Conservation (phyloP, 2,888 invertebrate genomes). For the Marronus borbonicus region DNA sequence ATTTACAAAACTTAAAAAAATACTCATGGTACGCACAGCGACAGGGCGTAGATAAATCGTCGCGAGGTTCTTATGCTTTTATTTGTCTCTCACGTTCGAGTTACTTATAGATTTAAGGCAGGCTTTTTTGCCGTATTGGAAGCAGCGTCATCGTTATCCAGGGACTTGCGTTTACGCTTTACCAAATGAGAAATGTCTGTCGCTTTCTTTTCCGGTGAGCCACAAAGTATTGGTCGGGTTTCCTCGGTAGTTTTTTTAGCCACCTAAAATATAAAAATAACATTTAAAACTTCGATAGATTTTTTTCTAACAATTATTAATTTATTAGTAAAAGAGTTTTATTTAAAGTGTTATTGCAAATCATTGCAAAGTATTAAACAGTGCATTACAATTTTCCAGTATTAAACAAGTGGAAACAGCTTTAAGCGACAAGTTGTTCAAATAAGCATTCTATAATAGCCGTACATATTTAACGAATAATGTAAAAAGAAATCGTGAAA, state of each 20-base stretch:
- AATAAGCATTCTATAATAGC: too few species aligned
- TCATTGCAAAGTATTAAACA: too few species aligned
- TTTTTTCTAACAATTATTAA: neutral
- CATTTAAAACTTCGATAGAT: conserved; percentile 55
- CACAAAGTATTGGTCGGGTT: conserved; percentile 48
- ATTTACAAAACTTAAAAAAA: conserved; percentile 31
- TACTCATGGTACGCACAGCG: neutral
- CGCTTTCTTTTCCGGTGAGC: conserved; percentile 72
- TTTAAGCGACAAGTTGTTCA: too few species aligned
- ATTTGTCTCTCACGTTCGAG: neutral
- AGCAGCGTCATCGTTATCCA: conserved; percentile 73
- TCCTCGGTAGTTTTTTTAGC: conserved; percentile 54
- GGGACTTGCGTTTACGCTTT: conserved; percentile 82
- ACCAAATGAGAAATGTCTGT: conserved; percentile 89
- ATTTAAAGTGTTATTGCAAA: too few species aligned
- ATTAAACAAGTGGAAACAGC: too few species aligned
- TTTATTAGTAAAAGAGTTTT: too few species aligned
- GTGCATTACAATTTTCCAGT: too few species aligned
- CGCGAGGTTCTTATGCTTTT: neutral
- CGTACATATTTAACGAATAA: too few species aligned
- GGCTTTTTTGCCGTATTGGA: conserved; percentile 76
- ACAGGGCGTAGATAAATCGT: neutral
- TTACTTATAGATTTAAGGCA: conserved; percentile 27
- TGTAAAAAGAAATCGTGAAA: too few species aligned
- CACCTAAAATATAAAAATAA: conserved; percentile 51